Evolutionary conservation across 2,797 vertebrate genomes (phyloP), one percentile per base, ranked within the genome.

Genomic region (Eulemur coronatus): DNA sequence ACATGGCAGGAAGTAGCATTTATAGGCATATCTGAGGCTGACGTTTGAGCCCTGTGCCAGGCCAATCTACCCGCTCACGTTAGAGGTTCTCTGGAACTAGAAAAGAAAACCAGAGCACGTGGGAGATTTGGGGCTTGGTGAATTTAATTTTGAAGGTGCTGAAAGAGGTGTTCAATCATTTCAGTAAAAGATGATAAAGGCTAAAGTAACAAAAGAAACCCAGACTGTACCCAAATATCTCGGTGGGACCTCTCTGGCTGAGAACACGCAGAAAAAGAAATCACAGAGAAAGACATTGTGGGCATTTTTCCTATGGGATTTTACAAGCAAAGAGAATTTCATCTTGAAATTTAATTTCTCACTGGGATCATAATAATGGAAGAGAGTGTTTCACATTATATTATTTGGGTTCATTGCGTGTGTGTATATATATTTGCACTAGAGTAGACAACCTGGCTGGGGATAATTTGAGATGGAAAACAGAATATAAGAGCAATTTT

Each of bases 331-430:
- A 55, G 24, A 20, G 46, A 84, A 75, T 43, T 84, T 78, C 17
- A 38, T 52, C 13, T 48, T 79, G 76, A 90, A 93, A 38, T 75
- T 52, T 61, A 86, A 90, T 63, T 73, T 81, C 73, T 94, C 91
- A 82, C 1, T 50, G 28, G n/a, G 26, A 73, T 73, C 78, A 88
- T 89, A 80, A 65, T 35, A 87, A 81, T 46, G 24, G 43, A 38
- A 94, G 38, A 92, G 73, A 76, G n/a, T 81, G 41, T 35, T 70
- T 94, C 35, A 7, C n/a, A 20, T 79, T 81, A 65, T 38, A 50
- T 69, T 61, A 89, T 94, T 81, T 89, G 59, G 65, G 85, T 41
- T 86, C 59, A 15, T 6, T 85, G 22, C n/a, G 3, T 65, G 8
- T 61, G 28, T 30, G 26, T 85, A 28, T 61, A n/a, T 65, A 1